Base-by-base conservation (phyloP, 2,797 vertebrate species). In the Taeniopygia guttata region DNA sequence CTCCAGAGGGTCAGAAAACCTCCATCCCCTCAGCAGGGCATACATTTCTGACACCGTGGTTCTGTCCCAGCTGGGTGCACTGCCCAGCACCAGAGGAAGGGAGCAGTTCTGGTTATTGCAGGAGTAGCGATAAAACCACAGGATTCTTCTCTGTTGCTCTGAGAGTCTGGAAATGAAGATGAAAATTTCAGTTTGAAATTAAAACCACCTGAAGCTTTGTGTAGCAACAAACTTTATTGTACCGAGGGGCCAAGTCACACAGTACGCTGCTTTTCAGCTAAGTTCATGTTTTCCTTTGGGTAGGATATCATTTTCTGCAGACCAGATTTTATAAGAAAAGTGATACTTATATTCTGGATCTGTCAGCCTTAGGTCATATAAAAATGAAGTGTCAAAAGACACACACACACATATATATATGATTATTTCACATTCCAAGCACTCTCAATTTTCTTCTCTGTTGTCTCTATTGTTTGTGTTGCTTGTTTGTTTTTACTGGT, bases 1-100 rank as follows among this genome's bases (percentile, higher is more conserved):
- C 90, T 99, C 98, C 66, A 98, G 96, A 4, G 98, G 98, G 9
- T 96, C 91, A 51, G 97, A 94, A 84, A 98, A 98, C 18, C 36
- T 95, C 98, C 98, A 99, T 99, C 70, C 96, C 20, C 97, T 97
- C 45, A 98, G 86, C 17, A 98, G 30, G 0, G 89, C 85, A 40
- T 98, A 97, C 91, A 98, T 98, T 94, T 98, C 98, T 34, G 98
- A 97, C 62, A 99, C 14, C 56, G 98, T 94, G 17, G 73, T 94
- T 26, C 94, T 96, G 27, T 97, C 96, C 98, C 98, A 99, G 8
- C 88, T 95, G 42, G 98, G 98, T 34, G 96, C 98, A 58, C 98
- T 98, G 55, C 98, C 98, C 94, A 99, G 95, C 60, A 99, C 60
- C 90, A 99, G 89, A 86, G 99, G 98, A 67, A 99, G 98, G 52